phyloP scores from a whole-genome alignment of 2,888 invertebrate species.

The Philereme vetulata region DNA sequence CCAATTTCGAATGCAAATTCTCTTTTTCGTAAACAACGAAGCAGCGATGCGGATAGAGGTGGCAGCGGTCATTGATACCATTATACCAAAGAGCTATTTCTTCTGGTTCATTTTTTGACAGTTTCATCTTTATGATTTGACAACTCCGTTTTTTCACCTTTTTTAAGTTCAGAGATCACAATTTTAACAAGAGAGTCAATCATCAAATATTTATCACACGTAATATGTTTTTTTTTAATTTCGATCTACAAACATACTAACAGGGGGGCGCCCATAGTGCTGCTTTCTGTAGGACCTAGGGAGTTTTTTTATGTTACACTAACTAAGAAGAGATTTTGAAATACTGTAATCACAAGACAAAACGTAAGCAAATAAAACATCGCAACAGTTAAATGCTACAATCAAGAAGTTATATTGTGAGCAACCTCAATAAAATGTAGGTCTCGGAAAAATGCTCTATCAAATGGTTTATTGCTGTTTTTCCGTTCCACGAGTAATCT shows the following conservation, averaged over 20 bases:
- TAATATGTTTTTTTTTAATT: no score
- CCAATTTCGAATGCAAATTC: constrained; percentile 80
- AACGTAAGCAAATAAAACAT: no score
- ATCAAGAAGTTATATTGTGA: not conserved
- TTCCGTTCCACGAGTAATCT: constrained; percentile 23
- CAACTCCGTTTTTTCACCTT: no score
- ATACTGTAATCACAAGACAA: no score
- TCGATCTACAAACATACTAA: no score
- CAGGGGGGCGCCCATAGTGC: no score
- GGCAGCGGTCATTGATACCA: constrained; percentile 35
- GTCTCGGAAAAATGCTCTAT: constrained; percentile 29
- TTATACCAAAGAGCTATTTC: constrained; percentile 26
- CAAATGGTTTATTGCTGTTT: constrained; percentile 21
- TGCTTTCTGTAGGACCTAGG: no score
- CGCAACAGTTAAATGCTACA: not conserved
- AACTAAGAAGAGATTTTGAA: no score
- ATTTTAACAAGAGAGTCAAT: no score
- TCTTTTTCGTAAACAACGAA: constrained; percentile 58
- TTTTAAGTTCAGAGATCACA: no score
- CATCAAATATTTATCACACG: no score
- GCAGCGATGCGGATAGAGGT: constrained; percentile 17
- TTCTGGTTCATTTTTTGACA: constrained; percentile 1
- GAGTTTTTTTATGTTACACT: no score
- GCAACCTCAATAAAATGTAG: constrained; percentile 28
- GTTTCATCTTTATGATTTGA: not conserved